Base-by-base conservation (phyloP, 2,113 vertebrate genomes). In the Rhabdornis inornatus region DNA sequence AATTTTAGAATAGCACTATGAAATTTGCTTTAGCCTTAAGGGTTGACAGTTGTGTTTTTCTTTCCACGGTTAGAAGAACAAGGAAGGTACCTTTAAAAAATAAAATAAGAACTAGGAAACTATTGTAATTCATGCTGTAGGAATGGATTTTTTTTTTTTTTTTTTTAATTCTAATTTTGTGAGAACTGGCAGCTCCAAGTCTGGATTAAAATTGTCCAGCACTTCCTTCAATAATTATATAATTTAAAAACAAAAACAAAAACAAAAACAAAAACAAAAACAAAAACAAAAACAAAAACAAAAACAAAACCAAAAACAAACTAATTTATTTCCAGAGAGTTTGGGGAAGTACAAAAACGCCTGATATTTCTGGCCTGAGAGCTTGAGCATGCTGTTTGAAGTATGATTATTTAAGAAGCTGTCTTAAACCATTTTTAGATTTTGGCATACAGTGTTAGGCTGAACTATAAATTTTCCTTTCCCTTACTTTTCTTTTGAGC, bases 341-440 rank as follows among this genome's bases (percentile, higher is more conserved):
- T 87, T 92, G 45, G 47, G 63, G 76, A 95, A 92, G 76, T 44
- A 83, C 23, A 71, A 88, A 95, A 95, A 76, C 21, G n/a, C 42
- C 39, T 91, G 81, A 86, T n/a, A 88, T 90, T 89, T 93, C 90
- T 87, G 76, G 88, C 49, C 77, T 49, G 52, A 74, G 59, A 92
- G 52, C 8, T 37, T 53, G 39, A 81, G 56, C 1, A 1, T 71
- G 76, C 23, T 93, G 83, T 92, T 90, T 89, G 76, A 96, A 94
- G 85, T 64, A 55, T 30, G 79, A 94, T 88, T 92, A 93, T 86
- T 96, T 93, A 95, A 96, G 90, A 89, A 96, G 68, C n/a, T 86
- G 64, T 66, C 68, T 78, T 88, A 90, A 95, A 86, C 66, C 79
- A 70, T 88, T 95, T 94, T 95, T 93, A 95, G 68, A 90, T 90